Base-by-base conservation (phyloP, 1,140 invertebrate species). In the Drosophila simulans region DNA sequence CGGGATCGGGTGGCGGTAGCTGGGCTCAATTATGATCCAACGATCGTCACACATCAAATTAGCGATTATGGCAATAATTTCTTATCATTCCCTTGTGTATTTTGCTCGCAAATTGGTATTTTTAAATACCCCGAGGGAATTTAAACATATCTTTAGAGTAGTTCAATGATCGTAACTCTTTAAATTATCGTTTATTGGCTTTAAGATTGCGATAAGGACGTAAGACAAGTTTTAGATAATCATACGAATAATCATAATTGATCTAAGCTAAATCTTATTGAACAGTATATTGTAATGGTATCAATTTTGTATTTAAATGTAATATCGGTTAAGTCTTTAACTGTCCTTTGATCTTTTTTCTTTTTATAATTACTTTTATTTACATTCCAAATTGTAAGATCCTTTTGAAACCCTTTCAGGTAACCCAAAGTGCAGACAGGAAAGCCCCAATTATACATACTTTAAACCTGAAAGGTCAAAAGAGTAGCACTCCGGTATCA, bases 21-120 rank as follows among this genome's bases (percentile, higher is more conserved):
- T 51, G 35, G 20, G 43, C 45, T 65, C 63, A 68, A 66, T 66
- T 66, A 68, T 66, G 64, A 68, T 27, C 64, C 64, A 66, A 51
- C 46, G 64, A 53, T 53, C 64, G 62, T 66, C 60, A 49, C 46
- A 51, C 46, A 66, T 52, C 60, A 66, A 68, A 68, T 68, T 68
- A 66, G 45, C 64, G 49, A 69, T 69, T 68, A 68, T 69, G 40
- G 49, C 63, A 55, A 45, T 45, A 45, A 69, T 53, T 69, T 45
- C 48, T 66, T 68, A 69, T 55, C 42, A 68, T 55, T 65, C 27
- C 7, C 27, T 17, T 64, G 39, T 4, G 40, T 45, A 34, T 43
- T 37, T 48, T 63, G 10, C 31, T 48, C 34, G 58, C 31, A 42
- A 40, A 17, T 40, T 22, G 15, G 31, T 49, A 39, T 46, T 63